Conservation (phyloP, 2,888 invertebrate species). For the Drosophila quinaria region DNA sequence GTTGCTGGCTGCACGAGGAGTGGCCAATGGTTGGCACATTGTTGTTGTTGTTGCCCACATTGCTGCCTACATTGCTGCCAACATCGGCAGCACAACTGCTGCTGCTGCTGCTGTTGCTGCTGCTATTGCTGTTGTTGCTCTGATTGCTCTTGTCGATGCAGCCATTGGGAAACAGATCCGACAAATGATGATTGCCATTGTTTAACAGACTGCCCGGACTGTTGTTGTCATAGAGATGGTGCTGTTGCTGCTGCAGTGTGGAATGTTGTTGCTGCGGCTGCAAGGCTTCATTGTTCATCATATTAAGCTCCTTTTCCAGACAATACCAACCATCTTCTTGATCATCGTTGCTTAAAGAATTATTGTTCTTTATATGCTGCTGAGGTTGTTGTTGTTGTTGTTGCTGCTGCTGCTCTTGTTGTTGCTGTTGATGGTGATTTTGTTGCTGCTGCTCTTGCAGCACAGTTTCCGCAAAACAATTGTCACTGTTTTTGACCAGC, state of each 20-base stretch:
- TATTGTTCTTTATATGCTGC: constrained; percentile 53
- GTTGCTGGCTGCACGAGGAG: constrained; percentile 79
- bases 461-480: constrained; percentile 35
- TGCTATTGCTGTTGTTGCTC: constrained; percentile 70
- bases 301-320: constrained; percentile 88
- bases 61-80: constrained; percentile 58
- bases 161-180: constrained; percentile 85
- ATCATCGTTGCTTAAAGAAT: constrained; percentile 52
- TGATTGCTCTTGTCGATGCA: constrained; percentile 82
- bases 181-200: constrained; percentile 72
- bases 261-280: constrained; percentile 53
- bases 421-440: constrained; percentile 29
- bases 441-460: constrained; percentile 45
- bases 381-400: constrained; percentile 37
- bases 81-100: constrained; percentile 65
- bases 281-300: constrained; percentile 80
- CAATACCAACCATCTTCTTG: constrained; percentile 91
- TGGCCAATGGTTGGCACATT: constrained; percentile 37
- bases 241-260: constrained; percentile 60
- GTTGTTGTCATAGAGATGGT: constrained; percentile 60
- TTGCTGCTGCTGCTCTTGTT: constrained; percentile 15
- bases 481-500: constrained; percentile 26
- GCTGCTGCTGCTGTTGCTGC: constrained; percentile 61
- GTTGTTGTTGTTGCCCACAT: constrained; percentile 52
- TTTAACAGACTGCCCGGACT: constrained; percentile 39